Evolutionary conservation across 2,888 invertebrate species (phyloP), one percentile per base, ranked within the genome.

Genomic region (Leptinotarsa haldemani): DNA sequence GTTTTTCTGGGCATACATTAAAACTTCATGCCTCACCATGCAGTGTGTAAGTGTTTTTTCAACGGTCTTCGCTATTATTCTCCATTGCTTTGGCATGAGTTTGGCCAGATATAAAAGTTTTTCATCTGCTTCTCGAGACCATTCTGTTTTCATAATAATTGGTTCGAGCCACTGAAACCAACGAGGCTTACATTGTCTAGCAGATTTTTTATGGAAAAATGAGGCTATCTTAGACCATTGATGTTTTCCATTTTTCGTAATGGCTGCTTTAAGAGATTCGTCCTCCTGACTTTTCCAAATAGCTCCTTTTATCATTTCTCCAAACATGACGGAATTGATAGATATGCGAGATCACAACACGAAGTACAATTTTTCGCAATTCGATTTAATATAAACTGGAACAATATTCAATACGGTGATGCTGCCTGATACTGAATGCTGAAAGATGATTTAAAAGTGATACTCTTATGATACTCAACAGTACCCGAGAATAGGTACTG

Each of bases 201-300:
- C 98, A 0, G 99, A 98, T 87, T 99, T 99, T 83, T 99, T 92
- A 87, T 99, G 99, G 46, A 99, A 89, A 74, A 99, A 88, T 0
- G 99, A 99, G 46, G 99, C 99, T 87, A 99, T 99, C 85, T 99
- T 94, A 70, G 98, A 97, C 99, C 99, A 99, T 87, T 99, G 99
- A 87, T 99, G 99, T 91, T 99, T 99, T 82, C 99, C 99, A 95
- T 99, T 99, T 94, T 99, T 99, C 99, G 99, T 99, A 74, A 99
- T 99, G 87, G 99, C 99, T 74, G 99, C 99, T 91, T 99, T 99
- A 74, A 99, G 93, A 85, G 99, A 99, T 91, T 99, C 99, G 98
- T 99, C 98, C 93, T 99, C 99, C 0, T 99, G 99, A 90, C 99
- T 99, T 84, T 99, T 93, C 99, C 99, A 99, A 87, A 99, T 98